A percentile compares a stretch with the other conserved stretches of the same genome.
Conservation (phyloP, 1,140 invertebrate species). For the Gonioctena quinquepunctata region DNA sequence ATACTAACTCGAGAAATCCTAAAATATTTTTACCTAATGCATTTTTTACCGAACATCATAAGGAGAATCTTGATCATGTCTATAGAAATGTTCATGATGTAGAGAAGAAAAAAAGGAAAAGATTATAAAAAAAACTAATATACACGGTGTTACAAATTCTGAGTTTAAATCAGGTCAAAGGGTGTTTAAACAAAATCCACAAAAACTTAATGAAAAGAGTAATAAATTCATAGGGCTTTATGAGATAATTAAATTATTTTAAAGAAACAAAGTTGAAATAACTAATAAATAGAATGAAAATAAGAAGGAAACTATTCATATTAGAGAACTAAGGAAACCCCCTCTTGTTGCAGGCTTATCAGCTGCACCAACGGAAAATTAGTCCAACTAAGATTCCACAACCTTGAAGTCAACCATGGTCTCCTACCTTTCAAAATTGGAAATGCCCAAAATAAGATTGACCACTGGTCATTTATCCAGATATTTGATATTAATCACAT, state of each 20-base stretch:
- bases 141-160: background rate
- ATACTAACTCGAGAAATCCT: background rate
- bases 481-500: constrained; percentile 13
- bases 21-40: background rate
- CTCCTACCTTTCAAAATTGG: constrained; percentile 29
- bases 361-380: background rate
- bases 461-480: constrained; percentile 25
- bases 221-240: background rate
- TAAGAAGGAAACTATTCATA: constrained; percentile 12
- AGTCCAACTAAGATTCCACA: background rate
- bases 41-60: constrained; percentile 4
- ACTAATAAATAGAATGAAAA: background rate
- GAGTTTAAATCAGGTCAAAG: constrained; percentile 12
- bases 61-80: background rate
- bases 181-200: background rate
- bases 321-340: constrained; percentile 9
- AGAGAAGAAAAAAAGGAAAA: background rate
- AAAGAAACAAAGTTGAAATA: constrained; percentile 20
- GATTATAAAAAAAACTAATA: constrained; percentile 6
- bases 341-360: background rate
- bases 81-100: background rate
- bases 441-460: constrained; percentile 13
- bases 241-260: background rate
- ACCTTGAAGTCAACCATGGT: constrained; percentile 25
- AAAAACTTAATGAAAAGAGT: background rate